Base-by-base conservation (phyloP, 1,140 invertebrate species). In the Drosophila pachea region DNA sequence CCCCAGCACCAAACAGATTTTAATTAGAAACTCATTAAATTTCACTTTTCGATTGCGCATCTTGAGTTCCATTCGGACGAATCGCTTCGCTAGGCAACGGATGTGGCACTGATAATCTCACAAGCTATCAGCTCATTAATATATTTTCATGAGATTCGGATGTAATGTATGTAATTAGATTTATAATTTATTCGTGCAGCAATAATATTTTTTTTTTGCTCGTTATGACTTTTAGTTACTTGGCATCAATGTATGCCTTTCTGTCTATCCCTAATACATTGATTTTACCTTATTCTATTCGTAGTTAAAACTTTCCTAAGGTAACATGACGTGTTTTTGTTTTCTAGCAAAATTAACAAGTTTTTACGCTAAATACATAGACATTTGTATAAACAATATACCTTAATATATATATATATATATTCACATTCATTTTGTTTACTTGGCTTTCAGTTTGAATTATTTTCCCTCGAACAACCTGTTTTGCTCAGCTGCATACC, bases 91-190 rank as follows among this genome's bases (percentile, higher is more conserved):
- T 62, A 14, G 59, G 29, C 40, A 62, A 33, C 38, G 22, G 22
- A 45, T 43, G 22, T 52, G 49, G 29, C 40, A 63, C 54, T 33
- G 54, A 56, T 40, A 43, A 45, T 14, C 40, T 3, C 12, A 5
- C 42, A 53, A 52, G 31, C 54, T 68, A 63, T 63, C 66, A 63
- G 65, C 58, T 54, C 29, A 35, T 47, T 31, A 52, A 35, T 38
- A 4, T 14, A 14, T 14, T 43, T 43, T 43, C n/a, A n/a, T 43
- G 12, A n/a, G 11, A n/a, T 12, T 40, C 22, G 22, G 22, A 22
- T 22, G 22, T 22, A 22, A 22, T 22, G 22, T 22, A 22, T 22
- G 22, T 22, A 22, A 22, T 40, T 12, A n/a, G 2, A n/a, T 2
- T 43, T 42, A 32, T 65, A 38, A n/a, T 40, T 40, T 48, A 9